phyloP scores from a whole-genome alignment of 1,140 invertebrate genomes.

The Globodera ellingtonae region DNA sequence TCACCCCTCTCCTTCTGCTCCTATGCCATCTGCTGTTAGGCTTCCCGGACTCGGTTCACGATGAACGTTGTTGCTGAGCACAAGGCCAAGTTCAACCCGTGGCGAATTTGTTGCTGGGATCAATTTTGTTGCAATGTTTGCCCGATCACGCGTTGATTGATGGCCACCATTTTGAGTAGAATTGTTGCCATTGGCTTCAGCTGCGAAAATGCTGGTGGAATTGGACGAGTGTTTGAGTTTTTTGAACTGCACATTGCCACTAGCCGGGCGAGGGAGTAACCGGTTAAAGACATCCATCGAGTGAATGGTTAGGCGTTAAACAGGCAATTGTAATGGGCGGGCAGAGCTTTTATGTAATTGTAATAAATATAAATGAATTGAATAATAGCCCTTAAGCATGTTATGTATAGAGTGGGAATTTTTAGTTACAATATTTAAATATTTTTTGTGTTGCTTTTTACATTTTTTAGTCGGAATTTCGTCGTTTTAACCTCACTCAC shows the following conservation, averaged over 20 bases:
- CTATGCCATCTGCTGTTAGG: not conserved
- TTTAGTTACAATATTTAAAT: not conserved
- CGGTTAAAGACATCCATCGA: conserved; percentile 8
- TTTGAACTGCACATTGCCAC: conserved; percentile 11
- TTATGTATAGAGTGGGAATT: not conserved
- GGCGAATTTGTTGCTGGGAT: not conserved
- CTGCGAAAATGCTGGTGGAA: not conserved
- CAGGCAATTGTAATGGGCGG: not conserved
- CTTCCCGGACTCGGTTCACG: too few relatives aligned
- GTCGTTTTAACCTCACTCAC: too few relatives aligned
- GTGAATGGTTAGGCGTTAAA: not conserved
- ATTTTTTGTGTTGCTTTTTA: too few relatives aligned
- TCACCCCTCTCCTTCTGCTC: not conserved
- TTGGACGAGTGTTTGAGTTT: conserved; percentile 1
- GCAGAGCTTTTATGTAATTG: not conserved
- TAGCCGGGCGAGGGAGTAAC: not conserved
- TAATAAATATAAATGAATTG: not conserved
- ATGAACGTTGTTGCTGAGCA: not conserved
- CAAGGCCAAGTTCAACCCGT: conserved; percentile 1
- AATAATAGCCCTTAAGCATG: not conserved
- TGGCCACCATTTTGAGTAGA: not conserved
- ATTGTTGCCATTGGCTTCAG: not conserved
- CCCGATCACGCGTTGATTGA: not conserved
- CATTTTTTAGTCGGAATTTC: too few relatives aligned
- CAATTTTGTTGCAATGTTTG: not conserved